Evolutionary conservation across 2,888 invertebrate species (phyloP).

Genomic region (Listrodromus nycthemerus): DNA sequence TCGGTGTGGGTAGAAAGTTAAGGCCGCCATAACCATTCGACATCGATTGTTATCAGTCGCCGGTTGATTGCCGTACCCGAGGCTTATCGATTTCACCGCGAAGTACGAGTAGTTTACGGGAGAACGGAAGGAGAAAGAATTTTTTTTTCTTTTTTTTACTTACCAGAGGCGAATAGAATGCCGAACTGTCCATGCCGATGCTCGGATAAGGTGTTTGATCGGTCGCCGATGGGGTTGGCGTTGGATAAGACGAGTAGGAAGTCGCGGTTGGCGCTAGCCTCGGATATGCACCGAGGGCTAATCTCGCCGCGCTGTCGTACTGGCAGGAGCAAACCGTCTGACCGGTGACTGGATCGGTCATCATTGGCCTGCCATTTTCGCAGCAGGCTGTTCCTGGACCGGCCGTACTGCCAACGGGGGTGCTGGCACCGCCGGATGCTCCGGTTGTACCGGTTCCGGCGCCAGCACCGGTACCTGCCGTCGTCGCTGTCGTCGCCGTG

Average conservation of each 20-base stretch:
- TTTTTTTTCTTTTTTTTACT: constrained; percentile 84
- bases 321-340: constrained; percentile 98
- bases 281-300: constrained; percentile 93
- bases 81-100: constrained; percentile 45
- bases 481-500: constrained; percentile 84
- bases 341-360: constrained; percentile 96
- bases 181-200: constrained; percentile 96
- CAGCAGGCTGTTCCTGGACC: constrained; percentile 88
- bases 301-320: constrained; percentile 93
- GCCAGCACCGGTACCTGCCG: constrained; percentile 75
- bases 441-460: constrained; percentile 75
- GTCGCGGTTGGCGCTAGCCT: constrained; percentile 89
- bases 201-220: constrained; percentile 97
- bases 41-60: constrained; percentile 50
- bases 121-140: neutral
- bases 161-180: constrained; percentile 98
- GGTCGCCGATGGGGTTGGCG: constrained; percentile 94
- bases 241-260: constrained; percentile 92
- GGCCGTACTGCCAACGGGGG: constrained; percentile 86
- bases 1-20: constrained; percentile 18
- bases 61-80: constrained; percentile 24
- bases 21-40: constrained; percentile 17
- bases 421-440: constrained; percentile 83
- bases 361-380: constrained; percentile 95
- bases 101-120: neutral